These are phyloP conservation scores for Pangasius mekongensis DNA, from an alignment of 2,797 vertebrate genomes.

Conservation along the genomic window DNA sequence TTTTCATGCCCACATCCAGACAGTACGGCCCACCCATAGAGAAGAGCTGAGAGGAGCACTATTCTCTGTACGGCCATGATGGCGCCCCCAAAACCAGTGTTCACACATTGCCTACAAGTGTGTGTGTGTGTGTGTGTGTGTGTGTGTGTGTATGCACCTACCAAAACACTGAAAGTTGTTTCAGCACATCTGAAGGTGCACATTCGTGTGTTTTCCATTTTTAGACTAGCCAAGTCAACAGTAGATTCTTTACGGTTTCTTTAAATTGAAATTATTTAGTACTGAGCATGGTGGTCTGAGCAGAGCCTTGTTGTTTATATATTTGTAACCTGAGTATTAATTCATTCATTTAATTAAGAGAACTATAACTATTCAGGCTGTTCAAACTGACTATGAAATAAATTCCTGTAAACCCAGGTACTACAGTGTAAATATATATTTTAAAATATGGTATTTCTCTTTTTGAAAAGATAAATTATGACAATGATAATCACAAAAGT, in stretches of 20 bases:
- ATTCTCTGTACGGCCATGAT: constrained; percentile 78
- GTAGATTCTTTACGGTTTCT: constrained; percentile 9
- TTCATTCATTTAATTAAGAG: neutral
- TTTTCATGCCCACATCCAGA: constrained; percentile 54
- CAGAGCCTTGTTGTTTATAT: neutral
- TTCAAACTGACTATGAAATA: neutral
- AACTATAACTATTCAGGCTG: neutral
- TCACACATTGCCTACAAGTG: constrained; percentile 70
- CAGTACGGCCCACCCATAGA: constrained; percentile 77
- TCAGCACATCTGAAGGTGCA: constrained; percentile 20
- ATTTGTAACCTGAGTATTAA: neutral
- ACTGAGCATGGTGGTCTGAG: constrained; percentile 19
- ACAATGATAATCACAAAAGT: neutral
- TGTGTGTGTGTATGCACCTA: constrained; percentile 44
- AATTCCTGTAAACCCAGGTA: neutral
- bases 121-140: constrained; percentile 55
- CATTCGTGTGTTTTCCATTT: constrained; percentile 24
- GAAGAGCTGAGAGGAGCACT: constrained; percentile 77
- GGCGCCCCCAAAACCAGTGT: constrained; percentile 80
- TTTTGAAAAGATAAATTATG: too few species aligned
- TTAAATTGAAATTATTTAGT: constrained; percentile 17
- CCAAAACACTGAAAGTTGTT: constrained; percentile 51
- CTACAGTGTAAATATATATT: too few species aligned
- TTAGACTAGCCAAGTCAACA: constrained; percentile 39
- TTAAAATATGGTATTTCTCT: too few species aligned